Evolutionary conservation across 2,113 vertebrate species (phyloP).

Genomic region (Atherinomorus stipes): DNA sequence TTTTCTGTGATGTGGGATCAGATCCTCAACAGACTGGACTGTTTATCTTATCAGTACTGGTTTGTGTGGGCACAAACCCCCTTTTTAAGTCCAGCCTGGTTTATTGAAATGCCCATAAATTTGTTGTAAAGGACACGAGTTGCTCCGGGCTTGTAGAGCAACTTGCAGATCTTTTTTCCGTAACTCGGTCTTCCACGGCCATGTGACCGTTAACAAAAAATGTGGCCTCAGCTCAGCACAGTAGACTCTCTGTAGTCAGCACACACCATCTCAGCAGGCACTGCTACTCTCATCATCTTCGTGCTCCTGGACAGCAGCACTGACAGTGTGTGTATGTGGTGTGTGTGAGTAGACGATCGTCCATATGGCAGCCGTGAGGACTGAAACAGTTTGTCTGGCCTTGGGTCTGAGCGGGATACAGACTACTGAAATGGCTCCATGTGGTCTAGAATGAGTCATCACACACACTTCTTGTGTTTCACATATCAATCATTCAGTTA

Average conservation of each 20-base stretch:
- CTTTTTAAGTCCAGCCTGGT: conserved; percentile 21
- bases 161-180: conserved; percentile 20
- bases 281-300: conserved; percentile 80
- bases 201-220: conserved; percentile 41
- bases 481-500: conserved; percentile 39
- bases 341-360: conserved; percentile 25
- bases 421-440: conserved; percentile 51
- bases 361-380: conserved; percentile 59
- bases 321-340: conserved; percentile 43
- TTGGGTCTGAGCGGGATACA: conserved; percentile 49
- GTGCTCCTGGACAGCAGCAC: conserved; percentile 59
- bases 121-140: conserved; percentile 11
- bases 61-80: conserved; percentile 18
- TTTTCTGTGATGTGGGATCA: conserved; percentile 61
- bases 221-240: conserved; percentile 41
- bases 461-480: conserved; percentile 17
- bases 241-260: conserved; percentile 59
- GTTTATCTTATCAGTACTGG: conserved; percentile 65
- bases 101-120: conserved; percentile 27
- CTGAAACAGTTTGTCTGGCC: conserved; percentile 69
- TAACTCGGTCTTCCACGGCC: conserved; percentile 2
- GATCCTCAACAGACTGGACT: conserved; percentile 27
- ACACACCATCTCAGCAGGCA: conserved; percentile 62
- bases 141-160: conserved; percentile 11
- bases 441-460: conserved; percentile 61